A percentile compares a stretch with the other conserved stretches of the same genome.
phyloP scores from a whole-genome alignment of 1,140 invertebrate genomes.

The Muscidifurax raptorellus region DNA sequence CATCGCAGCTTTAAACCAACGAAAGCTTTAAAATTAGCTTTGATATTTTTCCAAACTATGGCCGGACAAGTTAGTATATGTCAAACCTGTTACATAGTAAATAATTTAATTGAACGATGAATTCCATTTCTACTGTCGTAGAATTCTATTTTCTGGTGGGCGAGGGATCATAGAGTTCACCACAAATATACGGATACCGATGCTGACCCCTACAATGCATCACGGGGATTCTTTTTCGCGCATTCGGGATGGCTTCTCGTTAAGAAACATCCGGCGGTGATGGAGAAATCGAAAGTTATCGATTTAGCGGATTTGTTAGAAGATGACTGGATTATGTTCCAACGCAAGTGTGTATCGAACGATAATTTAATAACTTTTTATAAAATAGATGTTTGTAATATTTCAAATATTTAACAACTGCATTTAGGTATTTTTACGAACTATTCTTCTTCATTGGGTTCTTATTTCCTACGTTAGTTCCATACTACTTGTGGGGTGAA shows the following conservation, averaged over 20 bases:
- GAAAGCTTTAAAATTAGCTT: conserved; percentile 6
- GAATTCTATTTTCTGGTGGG: conserved; percentile 83
- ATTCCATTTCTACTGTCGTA: conserved; percentile 63
- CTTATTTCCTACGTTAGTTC: conserved; percentile 84
- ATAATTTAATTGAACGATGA: neutral
- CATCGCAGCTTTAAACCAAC: neutral
- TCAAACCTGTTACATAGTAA: neutral
- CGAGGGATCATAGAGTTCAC: conserved; percentile 83
- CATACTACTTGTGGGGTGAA: conserved; percentile 88
- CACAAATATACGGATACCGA: conserved; percentile 82
- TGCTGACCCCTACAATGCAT: conserved; percentile 76
- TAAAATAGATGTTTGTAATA: conserved; percentile 7
- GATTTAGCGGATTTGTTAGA: conserved; percentile 80
- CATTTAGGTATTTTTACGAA: conserved; percentile 81
- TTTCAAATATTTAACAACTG: conserved; percentile 46
- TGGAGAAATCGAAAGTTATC: conserved; percentile 78
- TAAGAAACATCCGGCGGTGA: conserved; percentile 82
- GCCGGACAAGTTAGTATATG: conserved; percentile 75
- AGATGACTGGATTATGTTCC: conserved; percentile 82
- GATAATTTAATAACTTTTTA: conserved; percentile 9
- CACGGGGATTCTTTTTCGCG: conserved; percentile 81
- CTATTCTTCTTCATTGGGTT: conserved; percentile 83
- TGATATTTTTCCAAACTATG: conserved; percentile 73
- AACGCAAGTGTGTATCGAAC: conserved; percentile 74
- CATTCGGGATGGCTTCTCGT: conserved; percentile 85